Conservation (phyloP, 1,140 invertebrate genomes). For the Xylocopa sonorina region DNA sequence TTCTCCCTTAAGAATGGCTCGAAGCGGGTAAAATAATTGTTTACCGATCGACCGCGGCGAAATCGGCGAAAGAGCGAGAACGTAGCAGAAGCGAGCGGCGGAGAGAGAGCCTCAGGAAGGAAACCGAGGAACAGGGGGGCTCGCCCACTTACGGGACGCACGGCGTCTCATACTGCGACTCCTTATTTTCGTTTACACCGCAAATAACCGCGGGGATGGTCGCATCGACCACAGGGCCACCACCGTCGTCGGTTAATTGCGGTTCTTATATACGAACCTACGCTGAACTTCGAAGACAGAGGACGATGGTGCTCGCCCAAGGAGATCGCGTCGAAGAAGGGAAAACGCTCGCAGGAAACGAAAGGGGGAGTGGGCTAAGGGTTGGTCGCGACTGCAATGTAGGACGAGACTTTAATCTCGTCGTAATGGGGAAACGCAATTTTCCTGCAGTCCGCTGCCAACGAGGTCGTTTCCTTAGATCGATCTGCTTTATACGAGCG, state of each 20-base stretch:
- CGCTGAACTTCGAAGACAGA: conserved; percentile 44
- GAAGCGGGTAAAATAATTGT: conserved; percentile 60
- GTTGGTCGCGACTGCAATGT: conserved; percentile 54
- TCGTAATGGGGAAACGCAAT: conserved; percentile 69
- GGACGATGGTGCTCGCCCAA: not conserved
- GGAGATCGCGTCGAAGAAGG: not conserved
- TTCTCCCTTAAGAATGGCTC: not conserved
- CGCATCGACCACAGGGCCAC: conserved; percentile 15
- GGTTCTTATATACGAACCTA: conserved; percentile 63
- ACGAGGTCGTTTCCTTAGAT: conserved; percentile 52
- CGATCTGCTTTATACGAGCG: conserved; percentile 52
- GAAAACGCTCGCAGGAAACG: not conserved
- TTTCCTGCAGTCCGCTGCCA: conserved; percentile 61
- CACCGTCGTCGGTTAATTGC: conserved; percentile 62
- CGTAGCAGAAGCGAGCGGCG: not conserved
- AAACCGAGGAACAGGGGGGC: not conserved
- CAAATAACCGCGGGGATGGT: conserved; percentile 59
- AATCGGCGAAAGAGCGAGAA: not conserved
- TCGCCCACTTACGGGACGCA: no score
- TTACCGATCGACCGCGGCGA: conserved; percentile 49
- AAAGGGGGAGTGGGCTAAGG: no score
- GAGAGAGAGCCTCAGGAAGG: not conserved
- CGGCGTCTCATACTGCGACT: conserved; percentile 14
- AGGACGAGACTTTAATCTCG: conserved; percentile 66
- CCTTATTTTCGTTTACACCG: conserved; percentile 66